These are phyloP conservation scores for Ischnura elegans DNA, from an alignment of 2,888 invertebrate species.

Conservation along the genomic window DNA sequence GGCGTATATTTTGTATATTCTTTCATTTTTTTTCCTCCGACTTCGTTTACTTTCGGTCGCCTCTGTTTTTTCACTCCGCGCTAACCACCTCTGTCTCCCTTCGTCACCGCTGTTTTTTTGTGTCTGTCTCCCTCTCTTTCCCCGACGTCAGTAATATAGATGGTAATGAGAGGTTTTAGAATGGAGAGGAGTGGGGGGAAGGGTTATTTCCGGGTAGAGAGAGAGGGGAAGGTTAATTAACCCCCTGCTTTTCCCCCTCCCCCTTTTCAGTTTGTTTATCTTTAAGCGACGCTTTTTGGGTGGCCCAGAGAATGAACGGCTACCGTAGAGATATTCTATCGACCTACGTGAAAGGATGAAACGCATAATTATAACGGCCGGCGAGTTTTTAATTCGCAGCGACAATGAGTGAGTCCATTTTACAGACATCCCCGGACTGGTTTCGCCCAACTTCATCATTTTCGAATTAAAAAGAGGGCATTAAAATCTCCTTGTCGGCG, in stretches of 20 bases:
- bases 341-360: neutral
- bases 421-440: neutral
- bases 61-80: neutral
- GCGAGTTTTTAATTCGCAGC: neutral
- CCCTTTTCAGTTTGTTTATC: neutral
- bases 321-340: neutral
- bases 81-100: neutral
- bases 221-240: neutral
- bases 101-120: neutral
- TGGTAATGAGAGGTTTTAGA: conserved; percentile 29
- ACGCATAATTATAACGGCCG: neutral
- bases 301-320: neutral
- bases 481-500: neutral
- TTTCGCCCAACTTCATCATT: neutral
- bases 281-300: conserved; percentile 17
- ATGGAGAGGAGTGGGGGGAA: neutral
- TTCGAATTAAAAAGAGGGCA: neutral
- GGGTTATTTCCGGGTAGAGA: neutral
- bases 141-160: conserved; percentile 28
- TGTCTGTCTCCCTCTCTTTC: neutral
- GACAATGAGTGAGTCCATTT: neutral
- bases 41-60: neutral
- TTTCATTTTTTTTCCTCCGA: neutral
- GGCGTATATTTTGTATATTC: neutral
- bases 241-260: neutral